phyloP scores from a whole-genome alignment of 2,113 vertebrate species.

The Hyperopisus bebe region DNA sequence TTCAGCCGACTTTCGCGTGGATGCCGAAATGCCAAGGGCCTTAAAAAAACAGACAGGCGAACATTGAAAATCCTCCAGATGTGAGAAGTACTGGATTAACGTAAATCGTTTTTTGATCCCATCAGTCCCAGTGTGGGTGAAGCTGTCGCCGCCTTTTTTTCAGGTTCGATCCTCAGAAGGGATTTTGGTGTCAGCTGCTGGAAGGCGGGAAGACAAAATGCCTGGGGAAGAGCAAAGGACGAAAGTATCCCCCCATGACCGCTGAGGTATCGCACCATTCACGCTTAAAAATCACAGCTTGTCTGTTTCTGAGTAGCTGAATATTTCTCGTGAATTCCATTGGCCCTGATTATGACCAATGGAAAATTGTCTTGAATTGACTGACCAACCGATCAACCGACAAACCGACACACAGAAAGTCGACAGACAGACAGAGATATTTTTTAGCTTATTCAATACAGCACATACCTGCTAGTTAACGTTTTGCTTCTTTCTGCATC shows the following conservation, averaged over 20 bases:
- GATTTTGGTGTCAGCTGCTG: slow-evolving; percentile 93
- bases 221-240: slow-evolving; percentile 91
- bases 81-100: neutral
- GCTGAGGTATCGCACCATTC: slow-evolving; percentile 62
- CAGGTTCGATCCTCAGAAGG: slow-evolving; percentile 95
- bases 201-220: slow-evolving; percentile 95
- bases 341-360: neutral
- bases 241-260: slow-evolving; percentile 89
- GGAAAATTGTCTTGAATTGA: neutral
- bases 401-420: neutral
- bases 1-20: neutral
- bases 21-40: neutral
- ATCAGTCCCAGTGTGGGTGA: neutral
- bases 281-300: neutral
- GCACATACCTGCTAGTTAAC: neutral
- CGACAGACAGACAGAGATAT: neutral
- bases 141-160: slow-evolving; percentile 26
- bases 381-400: neutral
- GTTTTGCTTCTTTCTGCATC: neutral
- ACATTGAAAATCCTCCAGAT: neutral
- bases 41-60: neutral
- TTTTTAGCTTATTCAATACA: neutral
- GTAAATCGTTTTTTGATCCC: neutral
- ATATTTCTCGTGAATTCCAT: neutral
- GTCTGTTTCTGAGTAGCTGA: neutral